Evolutionary conservation across 2,113 vertebrate genomes (phyloP).

Genomic region (Dinomys branickii): DNA sequence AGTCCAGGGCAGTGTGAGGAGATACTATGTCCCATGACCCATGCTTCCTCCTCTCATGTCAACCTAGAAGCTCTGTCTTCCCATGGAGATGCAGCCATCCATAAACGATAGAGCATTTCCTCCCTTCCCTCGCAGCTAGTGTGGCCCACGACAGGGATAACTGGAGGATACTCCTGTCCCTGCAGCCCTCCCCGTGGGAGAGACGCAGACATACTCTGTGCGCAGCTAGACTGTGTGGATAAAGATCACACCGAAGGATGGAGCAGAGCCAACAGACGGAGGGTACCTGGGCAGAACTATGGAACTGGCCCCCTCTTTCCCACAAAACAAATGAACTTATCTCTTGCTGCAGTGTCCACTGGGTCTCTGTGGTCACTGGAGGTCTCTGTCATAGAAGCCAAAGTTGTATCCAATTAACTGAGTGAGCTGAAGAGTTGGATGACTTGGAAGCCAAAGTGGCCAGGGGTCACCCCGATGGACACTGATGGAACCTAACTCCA

Average conservation of each 20-base stretch:
- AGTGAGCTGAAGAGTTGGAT: too few relatives aligned
- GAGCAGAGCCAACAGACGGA: background rate
- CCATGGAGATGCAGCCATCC: rapidly evolving
- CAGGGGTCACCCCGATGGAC: background rate
- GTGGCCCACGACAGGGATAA: background rate
- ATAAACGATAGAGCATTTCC: rapidly evolving
- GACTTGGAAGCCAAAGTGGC: background rate
- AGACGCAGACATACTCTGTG: background rate
- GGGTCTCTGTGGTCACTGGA: background rate
- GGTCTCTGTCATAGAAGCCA: background rate
- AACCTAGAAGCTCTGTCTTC: background rate
- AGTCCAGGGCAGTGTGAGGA: too few relatives aligned
- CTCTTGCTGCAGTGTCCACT: background rate
- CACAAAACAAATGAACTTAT: background rate
- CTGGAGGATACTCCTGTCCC: background rate
- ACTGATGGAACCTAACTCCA: rapidly evolving
- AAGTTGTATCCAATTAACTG: background rate
- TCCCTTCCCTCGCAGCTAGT: background rate
- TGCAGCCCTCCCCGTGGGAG: background rate
- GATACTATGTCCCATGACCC: rapidly evolving
- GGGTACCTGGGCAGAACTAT: background rate
- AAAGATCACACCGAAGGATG: background rate
- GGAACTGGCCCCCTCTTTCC: background rate
- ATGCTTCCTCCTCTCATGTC: background rate
- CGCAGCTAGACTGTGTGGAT: rapidly evolving